phyloP scores from a whole-genome alignment of 2,113 vertebrate species.

The Solenodon paradoxus region DNA sequence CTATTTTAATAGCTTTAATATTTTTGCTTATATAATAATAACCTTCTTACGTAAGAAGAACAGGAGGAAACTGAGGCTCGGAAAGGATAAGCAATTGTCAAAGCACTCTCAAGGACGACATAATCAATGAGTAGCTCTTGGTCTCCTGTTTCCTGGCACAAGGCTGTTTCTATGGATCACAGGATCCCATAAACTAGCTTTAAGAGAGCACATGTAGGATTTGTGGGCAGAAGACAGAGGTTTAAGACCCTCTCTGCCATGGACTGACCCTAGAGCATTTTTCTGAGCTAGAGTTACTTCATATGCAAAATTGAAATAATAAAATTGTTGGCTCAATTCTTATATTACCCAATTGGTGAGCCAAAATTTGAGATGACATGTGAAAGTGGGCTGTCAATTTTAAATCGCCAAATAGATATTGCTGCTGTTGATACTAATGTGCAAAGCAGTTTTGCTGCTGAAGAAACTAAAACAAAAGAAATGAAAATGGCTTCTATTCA shows the following conservation, averaged over 20 bases:
- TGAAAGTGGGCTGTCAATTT: background rate
- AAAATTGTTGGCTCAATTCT: background rate
- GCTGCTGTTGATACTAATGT: background rate
- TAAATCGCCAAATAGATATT: background rate
- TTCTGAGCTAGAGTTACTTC: background rate
- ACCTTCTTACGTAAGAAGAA: background rate
- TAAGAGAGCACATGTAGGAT: background rate
- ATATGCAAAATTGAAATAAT: background rate
- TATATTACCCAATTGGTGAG: background rate
- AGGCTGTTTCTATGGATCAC: background rate
- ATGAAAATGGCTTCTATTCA: too few species aligned
- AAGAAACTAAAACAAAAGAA: background rate
- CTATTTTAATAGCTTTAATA: too few species aligned
- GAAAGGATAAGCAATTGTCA: background rate
- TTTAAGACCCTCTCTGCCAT: background rate
- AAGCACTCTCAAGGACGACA: background rate
- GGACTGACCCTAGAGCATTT: background rate
- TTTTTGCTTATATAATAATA: too few species aligned
- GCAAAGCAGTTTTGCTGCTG: background rate
- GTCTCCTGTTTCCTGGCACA: background rate
- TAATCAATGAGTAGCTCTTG: fast-evolving
- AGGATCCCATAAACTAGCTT: background rate
- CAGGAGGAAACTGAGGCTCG: background rate
- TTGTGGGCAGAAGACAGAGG: background rate
- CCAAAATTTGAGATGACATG: background rate